A percentile compares a stretch with the other conserved stretches of the same genome.
These are phyloP conservation scores for Platichthys flesus DNA, from an alignment of 2,113 vertebrate species.

Conservation along the genomic window DNA sequence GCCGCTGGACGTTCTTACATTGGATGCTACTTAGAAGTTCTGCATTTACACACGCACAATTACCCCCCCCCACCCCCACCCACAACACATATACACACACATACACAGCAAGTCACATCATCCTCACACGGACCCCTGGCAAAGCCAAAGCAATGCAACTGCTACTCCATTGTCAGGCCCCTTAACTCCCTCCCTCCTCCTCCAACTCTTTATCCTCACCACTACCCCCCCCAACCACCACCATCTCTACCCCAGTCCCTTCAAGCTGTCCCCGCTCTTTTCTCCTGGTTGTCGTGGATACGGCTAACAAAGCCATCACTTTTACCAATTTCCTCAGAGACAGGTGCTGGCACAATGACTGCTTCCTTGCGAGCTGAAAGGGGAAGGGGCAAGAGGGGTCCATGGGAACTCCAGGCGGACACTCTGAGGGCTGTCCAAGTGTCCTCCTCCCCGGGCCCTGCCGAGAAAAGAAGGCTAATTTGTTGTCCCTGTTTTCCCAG, in stretches of 20 bases:
- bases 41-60: slow-evolving; percentile 47
- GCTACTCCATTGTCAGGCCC: slow-evolving; percentile 69
- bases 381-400: slow-evolving; percentile 86
- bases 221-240: slow-evolving; percentile 16
- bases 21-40: slow-evolving; percentile 35
- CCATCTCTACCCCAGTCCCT: slow-evolving; percentile 55
- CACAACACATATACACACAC: slow-evolving; percentile 42
- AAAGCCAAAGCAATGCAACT: slow-evolving; percentile 66
- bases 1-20: slow-evolving; percentile 21
- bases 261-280: slow-evolving; percentile 73
- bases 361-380: slow-evolving; percentile 85
- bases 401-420: slow-evolving; percentile 87
- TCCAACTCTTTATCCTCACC: slow-evolving; percentile 44
- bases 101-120: slow-evolving; percentile 60
- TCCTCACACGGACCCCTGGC: slow-evolving; percentile 62
- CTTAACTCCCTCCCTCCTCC: slow-evolving; percentile 64
- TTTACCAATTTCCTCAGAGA: slow-evolving; percentile 90
- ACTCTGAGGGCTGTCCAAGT: slow-evolving; percentile 87
- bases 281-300: slow-evolving; percentile 82
- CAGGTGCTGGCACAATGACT: slow-evolving; percentile 89
- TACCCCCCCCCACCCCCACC: background rate
- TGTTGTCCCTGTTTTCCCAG: slow-evolving; percentile 90
- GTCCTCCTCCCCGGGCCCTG: slow-evolving; percentile 84
- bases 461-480: slow-evolving; percentile 88
- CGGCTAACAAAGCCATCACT: slow-evolving; percentile 89